phyloP scores from a whole-genome alignment of 2,113 vertebrate genomes.

The Tachycineta bicolor region DNA sequence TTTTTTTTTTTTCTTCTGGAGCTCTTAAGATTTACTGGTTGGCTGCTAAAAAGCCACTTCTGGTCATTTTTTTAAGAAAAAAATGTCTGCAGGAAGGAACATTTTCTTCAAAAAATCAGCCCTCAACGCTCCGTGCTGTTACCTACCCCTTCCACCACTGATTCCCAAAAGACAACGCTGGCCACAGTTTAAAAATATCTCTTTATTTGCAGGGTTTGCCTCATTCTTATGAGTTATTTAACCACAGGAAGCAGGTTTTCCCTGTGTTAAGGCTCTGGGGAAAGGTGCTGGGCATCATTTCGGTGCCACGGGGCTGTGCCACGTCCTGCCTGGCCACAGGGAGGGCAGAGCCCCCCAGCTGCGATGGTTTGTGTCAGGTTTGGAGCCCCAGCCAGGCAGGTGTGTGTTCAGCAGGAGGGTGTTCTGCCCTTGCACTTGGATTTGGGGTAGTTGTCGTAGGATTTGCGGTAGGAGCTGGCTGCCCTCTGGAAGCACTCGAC shows the following conservation, averaged over 20 bases:
- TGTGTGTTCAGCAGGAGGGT: slow-evolving; percentile 3
- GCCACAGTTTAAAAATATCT: accelerated
- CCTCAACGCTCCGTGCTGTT: accelerated
- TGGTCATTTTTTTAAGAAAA: background rate
- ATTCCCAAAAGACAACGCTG: background rate
- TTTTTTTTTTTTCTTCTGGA: background rate
- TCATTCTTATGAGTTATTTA: background rate
- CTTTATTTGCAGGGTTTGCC: background rate
- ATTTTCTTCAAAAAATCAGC: background rate
- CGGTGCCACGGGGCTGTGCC: accelerated
- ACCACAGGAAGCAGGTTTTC: accelerated
- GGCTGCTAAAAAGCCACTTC: background rate
- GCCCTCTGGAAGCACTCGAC: slow-evolving; percentile 47
- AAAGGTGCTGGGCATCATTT: accelerated
- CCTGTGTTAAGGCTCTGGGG: accelerated
- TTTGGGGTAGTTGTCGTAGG: slow-evolving; percentile 11
- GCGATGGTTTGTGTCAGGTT: accelerated
- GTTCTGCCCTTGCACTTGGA: background rate
- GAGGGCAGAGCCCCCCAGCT: accelerated
- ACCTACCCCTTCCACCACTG: background rate
- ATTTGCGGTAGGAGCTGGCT: background rate
- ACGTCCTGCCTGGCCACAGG: accelerated
- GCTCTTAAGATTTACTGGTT: accelerated
- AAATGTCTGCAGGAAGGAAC: accelerated
- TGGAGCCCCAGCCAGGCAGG: background rate